Conservation (phyloP, 92 coral and sea anemone species). For the Muricea muricata region DNA sequence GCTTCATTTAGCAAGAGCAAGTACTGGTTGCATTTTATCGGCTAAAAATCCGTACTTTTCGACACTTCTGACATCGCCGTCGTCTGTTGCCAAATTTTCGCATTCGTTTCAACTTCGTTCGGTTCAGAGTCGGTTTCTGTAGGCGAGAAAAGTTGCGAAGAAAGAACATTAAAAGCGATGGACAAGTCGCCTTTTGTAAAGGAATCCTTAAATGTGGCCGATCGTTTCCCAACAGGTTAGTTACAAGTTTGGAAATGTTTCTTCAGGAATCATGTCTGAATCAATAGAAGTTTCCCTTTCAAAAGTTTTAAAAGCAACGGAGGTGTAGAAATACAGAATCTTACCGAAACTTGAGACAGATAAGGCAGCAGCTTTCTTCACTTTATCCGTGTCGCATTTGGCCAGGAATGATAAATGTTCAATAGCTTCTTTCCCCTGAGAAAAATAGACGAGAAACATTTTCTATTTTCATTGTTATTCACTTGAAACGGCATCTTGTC, state of each 20-base stretch:
- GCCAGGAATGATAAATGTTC: constrained; percentile 85
- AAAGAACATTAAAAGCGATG: too few species aligned
- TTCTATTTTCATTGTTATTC: neutral
- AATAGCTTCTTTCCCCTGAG: constrained; percentile 80
- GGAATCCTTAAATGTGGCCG: too few species aligned
- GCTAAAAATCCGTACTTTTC: constrained; percentile 42
- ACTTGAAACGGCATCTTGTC: too few species aligned
- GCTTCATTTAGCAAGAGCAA: neutral
- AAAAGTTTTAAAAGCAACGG: too few species aligned
- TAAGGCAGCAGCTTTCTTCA: constrained; percentile 80
- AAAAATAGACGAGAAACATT: neutral
- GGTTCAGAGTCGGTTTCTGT: constrained; percentile 11
- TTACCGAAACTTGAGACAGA: constrained; percentile 89
- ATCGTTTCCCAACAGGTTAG: too few species aligned
- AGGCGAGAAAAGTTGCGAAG: neutral
- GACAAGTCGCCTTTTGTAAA: too few species aligned
- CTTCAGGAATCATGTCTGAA: too few species aligned
- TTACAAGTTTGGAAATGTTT: too few species aligned
- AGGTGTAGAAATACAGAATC: too few species aligned
- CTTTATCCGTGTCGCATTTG: constrained; percentile 87
- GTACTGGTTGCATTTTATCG: neutral
- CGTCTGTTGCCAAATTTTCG: constrained; percentile 28
- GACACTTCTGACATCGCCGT: constrained; percentile 28
- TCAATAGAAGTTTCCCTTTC: too few species aligned
- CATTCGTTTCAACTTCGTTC: constrained; percentile 31